Evolutionary conservation across 2,888 invertebrate genomes (phyloP).

Genomic region (Lysandra bellargus): DNA sequence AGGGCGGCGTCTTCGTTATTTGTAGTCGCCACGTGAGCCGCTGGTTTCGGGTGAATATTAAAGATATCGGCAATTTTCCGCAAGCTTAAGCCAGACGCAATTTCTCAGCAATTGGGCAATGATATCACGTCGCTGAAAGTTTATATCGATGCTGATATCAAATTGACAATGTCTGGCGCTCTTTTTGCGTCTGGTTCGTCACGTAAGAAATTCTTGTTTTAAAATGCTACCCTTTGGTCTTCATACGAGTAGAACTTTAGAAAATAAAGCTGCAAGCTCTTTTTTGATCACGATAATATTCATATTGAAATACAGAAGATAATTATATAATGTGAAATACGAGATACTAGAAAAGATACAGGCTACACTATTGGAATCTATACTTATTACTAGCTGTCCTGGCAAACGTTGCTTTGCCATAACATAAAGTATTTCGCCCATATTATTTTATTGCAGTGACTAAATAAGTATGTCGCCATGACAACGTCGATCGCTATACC

Average conservation of each 20-base stretch:
- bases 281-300: too few relatives aligned
- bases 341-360: background rate
- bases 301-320: too few relatives aligned
- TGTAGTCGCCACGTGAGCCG: constrained; percentile 78
- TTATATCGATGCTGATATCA: constrained; percentile 35
- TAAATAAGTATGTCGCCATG: too few relatives aligned
- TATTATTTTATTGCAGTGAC: too few relatives aligned
- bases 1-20: constrained; percentile 75
- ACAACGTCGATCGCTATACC: too few relatives aligned
- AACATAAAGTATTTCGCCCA: too few relatives aligned
- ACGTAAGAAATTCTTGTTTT: background rate
- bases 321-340: too few relatives aligned
- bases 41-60: constrained; percentile 79
- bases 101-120: constrained; percentile 80
- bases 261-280: too few relatives aligned
- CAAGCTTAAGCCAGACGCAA: constrained; percentile 77
- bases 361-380: background rate
- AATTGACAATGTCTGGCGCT: constrained; percentile 15
- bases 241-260: background rate
- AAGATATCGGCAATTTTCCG: constrained; percentile 80
- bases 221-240: background rate
- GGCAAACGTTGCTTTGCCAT: too few relatives aligned
- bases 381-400: too few relatives aligned
- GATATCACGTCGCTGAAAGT: constrained; percentile 59
- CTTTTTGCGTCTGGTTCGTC: constrained; percentile 4